Evolutionary conservation across 2,113 vertebrate genomes (phyloP).

Genomic region (Lagenorhynchus albirostris): DNA sequence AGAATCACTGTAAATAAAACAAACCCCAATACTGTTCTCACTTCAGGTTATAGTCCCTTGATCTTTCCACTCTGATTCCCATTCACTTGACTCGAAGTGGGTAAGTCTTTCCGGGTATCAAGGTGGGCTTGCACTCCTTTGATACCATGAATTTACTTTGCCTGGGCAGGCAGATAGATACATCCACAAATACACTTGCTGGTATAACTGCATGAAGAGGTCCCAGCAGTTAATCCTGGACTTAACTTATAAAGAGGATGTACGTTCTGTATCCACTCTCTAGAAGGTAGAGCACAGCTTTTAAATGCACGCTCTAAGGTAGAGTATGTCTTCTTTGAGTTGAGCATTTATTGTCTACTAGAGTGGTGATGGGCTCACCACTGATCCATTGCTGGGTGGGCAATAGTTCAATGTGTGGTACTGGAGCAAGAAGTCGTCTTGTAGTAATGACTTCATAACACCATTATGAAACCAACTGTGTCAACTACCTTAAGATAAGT

Average conservation of each 20-base stretch:
- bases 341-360: neutral
- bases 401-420: neutral
- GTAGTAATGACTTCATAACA: neutral
- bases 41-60: neutral
- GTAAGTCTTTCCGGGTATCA: neutral
- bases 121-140: neutral
- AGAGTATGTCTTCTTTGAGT: neutral
- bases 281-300: neutral
- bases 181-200: neutral
- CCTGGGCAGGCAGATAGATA: neutral
- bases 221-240: neutral
- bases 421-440: neutral
- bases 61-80: neutral
- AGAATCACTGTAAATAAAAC: neutral
- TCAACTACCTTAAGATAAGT: neutral
- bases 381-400: neutral
- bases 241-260: neutral
- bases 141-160: neutral
- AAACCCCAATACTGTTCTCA: neutral
- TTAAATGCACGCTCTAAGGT: neutral
- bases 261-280: neutral
- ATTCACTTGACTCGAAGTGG: neutral
- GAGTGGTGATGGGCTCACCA: neutral
- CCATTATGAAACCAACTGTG: neutral
- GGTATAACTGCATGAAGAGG: neutral